Conservation (phyloP, 2,113 vertebrate genomes). For the Elephas maximus region DNA sequence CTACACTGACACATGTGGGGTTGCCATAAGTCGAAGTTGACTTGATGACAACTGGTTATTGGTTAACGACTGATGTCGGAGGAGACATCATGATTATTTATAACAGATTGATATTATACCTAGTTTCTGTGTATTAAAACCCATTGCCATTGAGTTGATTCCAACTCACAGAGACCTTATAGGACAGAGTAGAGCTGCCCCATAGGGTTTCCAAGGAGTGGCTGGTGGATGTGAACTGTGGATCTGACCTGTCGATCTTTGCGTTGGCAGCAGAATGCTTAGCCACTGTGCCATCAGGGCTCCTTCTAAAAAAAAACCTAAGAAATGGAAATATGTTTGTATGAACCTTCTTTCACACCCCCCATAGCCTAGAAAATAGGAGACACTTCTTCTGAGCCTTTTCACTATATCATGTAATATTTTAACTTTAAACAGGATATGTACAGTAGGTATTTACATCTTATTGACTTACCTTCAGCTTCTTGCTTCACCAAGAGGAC, state of each 20-base stretch:
- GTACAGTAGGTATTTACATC: not conserved
- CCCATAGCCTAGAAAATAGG: not conserved
- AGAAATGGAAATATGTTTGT: not conserved
- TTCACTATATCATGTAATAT: not conserved
- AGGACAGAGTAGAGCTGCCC: too few relatives aligned
- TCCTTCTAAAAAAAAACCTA: not conserved
- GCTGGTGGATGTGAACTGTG: too few relatives aligned
- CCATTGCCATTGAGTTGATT: too few relatives aligned
- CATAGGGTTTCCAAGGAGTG: too few relatives aligned
- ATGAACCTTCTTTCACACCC: not conserved
- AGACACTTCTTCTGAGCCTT: not conserved
- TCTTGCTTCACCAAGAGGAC: not conserved
- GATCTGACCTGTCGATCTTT: too few relatives aligned
- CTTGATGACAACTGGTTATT: not conserved
- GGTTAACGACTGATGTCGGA: not conserved
- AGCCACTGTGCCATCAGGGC: too few relatives aligned
- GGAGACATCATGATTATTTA: slow-evolving; percentile 55
- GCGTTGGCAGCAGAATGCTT: too few relatives aligned
- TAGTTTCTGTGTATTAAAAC: not conserved
- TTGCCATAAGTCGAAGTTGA: not conserved
- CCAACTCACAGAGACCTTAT: too few relatives aligned
- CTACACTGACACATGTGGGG: not conserved
- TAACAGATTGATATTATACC: slow-evolving; percentile 51
- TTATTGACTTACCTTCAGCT: not conserved
- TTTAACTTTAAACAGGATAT: not conserved